Evolutionary conservation across 2,797 vertebrate species (phyloP).

Genomic region (Vultur gryphus): DNA sequence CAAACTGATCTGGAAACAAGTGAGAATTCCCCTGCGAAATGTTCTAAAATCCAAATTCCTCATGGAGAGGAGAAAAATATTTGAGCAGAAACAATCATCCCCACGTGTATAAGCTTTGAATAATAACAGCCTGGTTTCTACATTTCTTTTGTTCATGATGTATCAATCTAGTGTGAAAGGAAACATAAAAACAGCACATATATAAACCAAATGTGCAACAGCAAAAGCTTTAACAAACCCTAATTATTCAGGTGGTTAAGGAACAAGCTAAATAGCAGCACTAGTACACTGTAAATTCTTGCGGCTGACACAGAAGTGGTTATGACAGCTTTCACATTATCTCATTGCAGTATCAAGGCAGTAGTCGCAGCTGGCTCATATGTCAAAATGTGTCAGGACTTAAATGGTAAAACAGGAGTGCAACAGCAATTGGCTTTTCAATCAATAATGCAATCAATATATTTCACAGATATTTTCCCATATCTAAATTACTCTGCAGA

Average conservation of each 20-base stretch:
- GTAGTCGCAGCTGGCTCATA: conserved; percentile 81
- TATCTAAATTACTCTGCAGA: conserved; percentile 85
- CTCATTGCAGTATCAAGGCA: conserved; percentile 76
- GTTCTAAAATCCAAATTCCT: conserved; percentile 66
- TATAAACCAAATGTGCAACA: conserved; percentile 6
- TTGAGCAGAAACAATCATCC: conserved; percentile 42
- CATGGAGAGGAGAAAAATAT: conserved; percentile 33
- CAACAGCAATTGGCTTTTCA: conserved; percentile 87
- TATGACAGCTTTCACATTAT: conserved; percentile 81
- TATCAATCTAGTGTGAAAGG: conserved; percentile 19
- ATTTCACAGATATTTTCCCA: conserved; percentile 88
- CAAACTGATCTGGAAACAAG: conserved; percentile 65
- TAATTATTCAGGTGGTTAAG: conserved; percentile 78
- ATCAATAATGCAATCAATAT: conserved; percentile 86
- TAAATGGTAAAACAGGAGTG: conserved; percentile 84
- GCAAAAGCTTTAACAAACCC: conserved; percentile 68
- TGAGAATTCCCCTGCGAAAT: conserved; percentile 56
- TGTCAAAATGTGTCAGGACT: conserved; percentile 85
- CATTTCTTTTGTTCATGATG: conserved; percentile 57
- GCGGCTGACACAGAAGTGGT: conserved; percentile 73
- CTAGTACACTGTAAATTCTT: conserved; percentile 71
- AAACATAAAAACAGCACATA: conserved; percentile 52
- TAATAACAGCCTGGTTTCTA: conserved; percentile 44
- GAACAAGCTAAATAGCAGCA: conserved; percentile 69
- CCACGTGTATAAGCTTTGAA: conserved; percentile 35